Percentiles rank a stretch among this genome's conserved stretches.
Conservation (phyloP, 2,113 vertebrate genomes). For the Urocitellus parryii region DNA sequence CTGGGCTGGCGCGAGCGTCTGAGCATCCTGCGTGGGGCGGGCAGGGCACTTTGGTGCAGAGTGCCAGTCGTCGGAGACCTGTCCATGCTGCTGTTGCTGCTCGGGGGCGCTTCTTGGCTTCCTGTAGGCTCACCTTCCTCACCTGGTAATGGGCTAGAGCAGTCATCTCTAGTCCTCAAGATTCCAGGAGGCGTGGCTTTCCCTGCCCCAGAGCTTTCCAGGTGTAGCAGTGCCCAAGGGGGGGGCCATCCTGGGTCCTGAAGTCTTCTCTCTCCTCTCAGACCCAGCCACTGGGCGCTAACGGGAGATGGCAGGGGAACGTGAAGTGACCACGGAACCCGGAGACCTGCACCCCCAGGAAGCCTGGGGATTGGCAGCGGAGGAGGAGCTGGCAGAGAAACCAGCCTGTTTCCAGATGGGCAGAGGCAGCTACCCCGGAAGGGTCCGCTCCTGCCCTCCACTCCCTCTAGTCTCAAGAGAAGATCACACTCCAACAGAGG, state of each 20-base stretch:
- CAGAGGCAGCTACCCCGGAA: rapidly evolving
- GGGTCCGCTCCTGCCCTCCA: rapidly evolving
- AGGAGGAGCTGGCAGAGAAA: not conserved
- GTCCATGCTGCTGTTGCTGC: not conserved
- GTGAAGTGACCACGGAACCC: rapidly evolving
- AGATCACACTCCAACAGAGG: rapidly evolving
- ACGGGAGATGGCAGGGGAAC: rapidly evolving
- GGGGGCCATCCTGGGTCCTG: rapidly evolving
- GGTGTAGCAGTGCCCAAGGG: too few relatives aligned
- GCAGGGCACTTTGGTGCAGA: rapidly evolving
- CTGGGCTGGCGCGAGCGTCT: rapidly evolving
- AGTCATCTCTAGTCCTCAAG: too few relatives aligned
- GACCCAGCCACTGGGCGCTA: rapidly evolving
- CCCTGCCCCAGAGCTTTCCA: rapidly evolving
- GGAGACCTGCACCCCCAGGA: too few relatives aligned
- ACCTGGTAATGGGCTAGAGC: rapidly evolving
- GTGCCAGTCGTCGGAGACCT: rapidly evolving
- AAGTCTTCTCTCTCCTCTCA: not conserved
- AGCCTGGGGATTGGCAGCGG: not conserved
- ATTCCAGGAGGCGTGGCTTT: rapidly evolving
- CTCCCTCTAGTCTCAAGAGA: not conserved
- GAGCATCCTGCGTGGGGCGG: too few relatives aligned
- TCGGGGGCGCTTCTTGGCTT: not conserved
- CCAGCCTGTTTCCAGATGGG: rapidly evolving
- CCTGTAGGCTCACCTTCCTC: not conserved